phyloP scores from a whole-genome alignment of 1,140 invertebrate genomes.

The Drosophila miranda region DNA sequence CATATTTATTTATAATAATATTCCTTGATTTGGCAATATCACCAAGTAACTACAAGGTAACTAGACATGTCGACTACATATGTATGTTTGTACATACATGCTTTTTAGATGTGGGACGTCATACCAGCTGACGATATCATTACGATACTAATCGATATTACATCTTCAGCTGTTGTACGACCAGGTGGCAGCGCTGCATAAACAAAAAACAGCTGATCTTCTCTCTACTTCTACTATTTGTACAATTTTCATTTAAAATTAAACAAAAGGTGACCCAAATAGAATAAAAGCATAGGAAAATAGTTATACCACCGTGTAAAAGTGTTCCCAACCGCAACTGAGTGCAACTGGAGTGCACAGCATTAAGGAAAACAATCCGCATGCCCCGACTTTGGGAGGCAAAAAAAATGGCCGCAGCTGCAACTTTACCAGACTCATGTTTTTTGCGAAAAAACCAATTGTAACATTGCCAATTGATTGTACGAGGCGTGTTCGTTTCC shows the following conservation, averaged over 20 bases:
- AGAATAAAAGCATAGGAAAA: constrained; percentile 3
- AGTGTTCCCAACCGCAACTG: not conserved
- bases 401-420: constrained; percentile 54
- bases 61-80: too few relatives aligned
- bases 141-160: constrained; percentile 10
- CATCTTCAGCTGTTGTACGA: not conserved
- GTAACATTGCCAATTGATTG: constrained; percentile 5
- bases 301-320: not conserved
- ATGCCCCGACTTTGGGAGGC: not conserved
- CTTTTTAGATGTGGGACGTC: too few relatives aligned
- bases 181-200: constrained; percentile 20
- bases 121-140: constrained; percentile 20
- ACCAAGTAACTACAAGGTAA: too few relatives aligned
- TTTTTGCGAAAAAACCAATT: constrained; percentile 25
- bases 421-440: constrained; percentile 37
- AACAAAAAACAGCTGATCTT: constrained; percentile 56
- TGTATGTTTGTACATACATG: too few relatives aligned
- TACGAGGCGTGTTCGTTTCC: too few relatives aligned
- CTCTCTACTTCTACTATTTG: constrained; percentile 34
- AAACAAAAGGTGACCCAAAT: constrained; percentile 9
- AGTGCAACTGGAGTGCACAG: constrained; percentile 12
- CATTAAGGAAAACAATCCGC: not conserved
- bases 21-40: too few relatives aligned
- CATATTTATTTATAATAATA: too few relatives aligned
- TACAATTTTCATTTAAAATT: constrained; percentile 42